Evolutionary conservation across 2,888 invertebrate species (phyloP).

Genomic region (Beris morrisii): DNA sequence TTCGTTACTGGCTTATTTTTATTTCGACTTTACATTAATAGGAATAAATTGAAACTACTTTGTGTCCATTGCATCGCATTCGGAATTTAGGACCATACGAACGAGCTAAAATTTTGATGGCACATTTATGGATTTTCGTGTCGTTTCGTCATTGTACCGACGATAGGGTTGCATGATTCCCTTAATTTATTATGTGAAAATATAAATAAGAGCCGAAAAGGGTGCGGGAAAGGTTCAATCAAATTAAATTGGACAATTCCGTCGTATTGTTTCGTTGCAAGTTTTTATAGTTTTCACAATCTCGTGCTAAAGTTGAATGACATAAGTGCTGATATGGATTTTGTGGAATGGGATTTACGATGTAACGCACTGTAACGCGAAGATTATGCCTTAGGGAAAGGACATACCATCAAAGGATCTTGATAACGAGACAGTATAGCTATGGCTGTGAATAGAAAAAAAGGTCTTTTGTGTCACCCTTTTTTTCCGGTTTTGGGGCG

Average conservation of each 20-base stretch:
- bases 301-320: slow-evolving; percentile 25
- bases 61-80: too few species aligned
- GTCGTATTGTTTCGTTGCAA: slow-evolving; percentile 26
- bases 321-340: slow-evolving; percentile 30
- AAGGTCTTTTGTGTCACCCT: slow-evolving; percentile 24
- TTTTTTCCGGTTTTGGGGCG: slow-evolving; percentile 19
- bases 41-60: background rate
- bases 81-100: slow-evolving; percentile 10
- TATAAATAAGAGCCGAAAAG: slow-evolving; percentile 22
- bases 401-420: slow-evolving; percentile 28
- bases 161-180: slow-evolving; percentile 30
- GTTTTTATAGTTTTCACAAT: slow-evolving; percentile 31
- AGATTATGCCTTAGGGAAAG: slow-evolving; percentile 14
- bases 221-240: slow-evolving; percentile 19
- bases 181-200: slow-evolving; percentile 32
- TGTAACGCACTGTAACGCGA: slow-evolving; percentile 1
- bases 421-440: slow-evolving; percentile 21
- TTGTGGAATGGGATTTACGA: slow-evolving; percentile 22
- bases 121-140: slow-evolving; percentile 27
- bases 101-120: slow-evolving; percentile 15
- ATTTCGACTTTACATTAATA: slow-evolving; percentile 7
- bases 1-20: slow-evolving; percentile 8
- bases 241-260: slow-evolving; percentile 31
- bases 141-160: slow-evolving; percentile 10
- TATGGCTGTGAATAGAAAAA: slow-evolving; percentile 11